Evolutionary conservation across 2,113 vertebrate genomes (phyloP).

Genomic region (Chunga burmeisteri): DNA sequence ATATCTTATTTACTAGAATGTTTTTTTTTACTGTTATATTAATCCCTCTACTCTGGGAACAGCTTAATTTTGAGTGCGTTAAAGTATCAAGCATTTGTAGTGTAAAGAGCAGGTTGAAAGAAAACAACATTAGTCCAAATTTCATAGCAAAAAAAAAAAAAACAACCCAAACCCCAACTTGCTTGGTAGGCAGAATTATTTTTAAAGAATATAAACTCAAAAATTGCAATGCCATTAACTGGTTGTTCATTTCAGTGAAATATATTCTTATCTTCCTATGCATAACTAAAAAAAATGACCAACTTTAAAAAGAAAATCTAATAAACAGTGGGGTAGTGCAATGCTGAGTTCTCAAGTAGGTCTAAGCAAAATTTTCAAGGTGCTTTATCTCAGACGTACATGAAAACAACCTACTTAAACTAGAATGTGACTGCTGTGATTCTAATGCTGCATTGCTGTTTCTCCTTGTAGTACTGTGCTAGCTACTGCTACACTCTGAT

Average conservation of each 20-base stretch:
- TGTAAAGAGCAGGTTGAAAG: conserved; percentile 47
- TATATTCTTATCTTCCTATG: conserved; percentile 13
- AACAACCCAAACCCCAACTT: neutral
- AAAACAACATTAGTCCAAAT: conserved; percentile 38
- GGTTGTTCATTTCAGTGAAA: conserved; percentile 35
- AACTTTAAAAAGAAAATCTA: conserved; percentile 8
- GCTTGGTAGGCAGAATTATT: conserved; percentile 7
- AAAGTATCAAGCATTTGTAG: conserved; percentile 48
- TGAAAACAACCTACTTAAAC: conserved; percentile 78
- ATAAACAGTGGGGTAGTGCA: neutral
- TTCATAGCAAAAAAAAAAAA: neutral
- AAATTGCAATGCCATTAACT: conserved; percentile 28
- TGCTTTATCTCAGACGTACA: conserved; percentile 23
- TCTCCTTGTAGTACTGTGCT: conserved; percentile 67
- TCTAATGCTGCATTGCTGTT: conserved; percentile 83
- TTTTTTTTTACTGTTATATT: conserved; percentile 45
- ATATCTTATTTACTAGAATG: conserved; percentile 51
- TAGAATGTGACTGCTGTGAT: conserved; percentile 59
- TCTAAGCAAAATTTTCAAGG: conserved; percentile 16
- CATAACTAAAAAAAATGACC: neutral
- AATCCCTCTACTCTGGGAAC: conserved; percentile 51
- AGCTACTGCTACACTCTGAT: conserved; percentile 70
- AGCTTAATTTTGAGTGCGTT: conserved; percentile 57
- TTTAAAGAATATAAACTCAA: conserved; percentile 30
- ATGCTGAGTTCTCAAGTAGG: neutral